These are phyloP conservation scores for Oreochromis niloticus DNA, from an alignment of 2,113 vertebrate genomes.

Conservation along the genomic window DNA sequence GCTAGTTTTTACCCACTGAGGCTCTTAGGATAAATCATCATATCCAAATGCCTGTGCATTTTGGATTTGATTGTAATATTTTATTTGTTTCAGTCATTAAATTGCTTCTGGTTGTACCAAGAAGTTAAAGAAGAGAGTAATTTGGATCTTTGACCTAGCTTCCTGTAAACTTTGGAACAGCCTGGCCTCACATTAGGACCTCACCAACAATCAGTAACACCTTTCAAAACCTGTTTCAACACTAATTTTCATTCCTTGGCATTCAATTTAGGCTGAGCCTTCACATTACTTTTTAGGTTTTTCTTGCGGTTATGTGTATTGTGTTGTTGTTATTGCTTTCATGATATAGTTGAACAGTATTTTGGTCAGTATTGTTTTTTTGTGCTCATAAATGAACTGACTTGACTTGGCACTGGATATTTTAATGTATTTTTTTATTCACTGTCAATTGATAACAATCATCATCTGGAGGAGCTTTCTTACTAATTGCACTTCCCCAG, in stretches of 20 bases:
- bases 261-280: neutral
- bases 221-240: neutral
- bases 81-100: neutral
- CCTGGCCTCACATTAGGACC: neutral
- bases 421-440: accelerated
- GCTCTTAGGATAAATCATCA: neutral
- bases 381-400: neutral
- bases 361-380: neutral
- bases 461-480: neutral
- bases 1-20: neutral
- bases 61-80: neutral
- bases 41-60: accelerated
- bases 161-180: neutral
- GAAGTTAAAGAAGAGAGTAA: accelerated
- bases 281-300: neutral
- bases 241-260: neutral
- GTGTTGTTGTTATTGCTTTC: neutral
- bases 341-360: neutral
- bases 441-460: accelerated
- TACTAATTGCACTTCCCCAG: neutral
- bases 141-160: accelerated
- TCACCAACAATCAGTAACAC: neutral
- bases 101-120: neutral
- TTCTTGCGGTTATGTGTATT: neutral
- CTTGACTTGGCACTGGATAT: neutral